Percentiles rank a stretch among this genome's conserved stretches.
Conservation (phyloP, 1,140 invertebrate species). For the Drosophila mauritiana region DNA sequence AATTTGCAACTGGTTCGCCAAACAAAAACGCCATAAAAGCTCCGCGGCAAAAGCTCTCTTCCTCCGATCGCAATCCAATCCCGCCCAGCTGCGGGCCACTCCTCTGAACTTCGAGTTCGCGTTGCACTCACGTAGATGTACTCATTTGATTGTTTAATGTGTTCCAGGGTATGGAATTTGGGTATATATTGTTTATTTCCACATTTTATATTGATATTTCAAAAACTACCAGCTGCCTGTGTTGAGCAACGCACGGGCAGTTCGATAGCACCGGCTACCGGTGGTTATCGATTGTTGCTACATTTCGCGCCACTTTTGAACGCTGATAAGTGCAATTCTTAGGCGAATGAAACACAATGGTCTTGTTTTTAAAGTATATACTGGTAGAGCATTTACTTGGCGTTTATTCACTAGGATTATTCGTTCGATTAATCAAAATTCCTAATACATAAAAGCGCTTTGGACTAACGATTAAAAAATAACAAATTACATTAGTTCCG, state of each 20-base stretch:
- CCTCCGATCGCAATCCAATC: not conserved
- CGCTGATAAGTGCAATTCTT: not conserved
- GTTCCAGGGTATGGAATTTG: not conserved
- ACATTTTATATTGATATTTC: not conserved
- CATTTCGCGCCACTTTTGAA: not conserved
- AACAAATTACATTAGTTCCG: conserved; percentile 65
- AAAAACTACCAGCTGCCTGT: not conserved
- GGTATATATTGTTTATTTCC: not conserved
- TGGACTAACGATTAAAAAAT: conserved; percentile 72
- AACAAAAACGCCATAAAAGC: conserved; percentile 23
- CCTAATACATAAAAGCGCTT: conserved; percentile 70
- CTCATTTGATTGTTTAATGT: not conserved
- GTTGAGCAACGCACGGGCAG: not conserved
- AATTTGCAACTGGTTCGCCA: conserved; percentile 31
- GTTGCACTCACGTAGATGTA: too few relatives aligned
- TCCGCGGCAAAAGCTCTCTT: conserved; percentile 38
- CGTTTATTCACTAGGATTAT: conserved; percentile 56
- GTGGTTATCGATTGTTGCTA: not conserved
- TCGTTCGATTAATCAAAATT: conserved; percentile 59
- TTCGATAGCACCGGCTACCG: not conserved
- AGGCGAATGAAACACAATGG: not conserved
- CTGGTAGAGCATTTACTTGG: conserved; percentile 46
- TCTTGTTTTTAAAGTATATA: too few relatives aligned
- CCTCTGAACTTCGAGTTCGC: not conserved
- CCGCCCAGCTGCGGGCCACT: not conserved